These are phyloP conservation scores for Lamellibrachia satsuma DNA, from an alignment of 2,888 invertebrate species.

Conservation along the genomic window DNA sequence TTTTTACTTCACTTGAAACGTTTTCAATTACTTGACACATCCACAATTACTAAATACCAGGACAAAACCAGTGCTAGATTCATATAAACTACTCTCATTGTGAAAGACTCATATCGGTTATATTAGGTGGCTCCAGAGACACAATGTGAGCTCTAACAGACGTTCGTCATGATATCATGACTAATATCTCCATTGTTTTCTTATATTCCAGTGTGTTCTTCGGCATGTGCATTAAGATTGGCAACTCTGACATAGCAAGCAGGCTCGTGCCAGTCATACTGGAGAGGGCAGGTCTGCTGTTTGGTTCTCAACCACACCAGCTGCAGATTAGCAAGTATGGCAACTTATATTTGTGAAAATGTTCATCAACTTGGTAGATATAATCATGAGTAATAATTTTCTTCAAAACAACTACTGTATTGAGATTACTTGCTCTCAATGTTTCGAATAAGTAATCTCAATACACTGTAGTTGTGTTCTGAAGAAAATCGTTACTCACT, in stretches of 20 bases:
- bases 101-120: too few species aligned
- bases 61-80: too few species aligned
- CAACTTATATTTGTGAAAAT: neutral
- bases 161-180: neutral
- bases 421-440: too few species aligned
- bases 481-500: too few species aligned
- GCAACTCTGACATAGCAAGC: constrained; percentile 47
- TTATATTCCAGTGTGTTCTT: constrained; percentile 53
- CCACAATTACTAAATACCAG: too few species aligned
- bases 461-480: too few species aligned
- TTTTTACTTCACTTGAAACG: too few species aligned
- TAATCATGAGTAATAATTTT: neutral
- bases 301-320: constrained; percentile 51
- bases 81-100: too few species aligned
- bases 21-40: too few species aligned
- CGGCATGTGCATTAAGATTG: constrained; percentile 51
- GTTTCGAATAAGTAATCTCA: too few species aligned
- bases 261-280: constrained; percentile 55
- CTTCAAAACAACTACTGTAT: too few species aligned
- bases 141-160: neutral
- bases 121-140: too few species aligned
- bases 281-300: constrained; percentile 55
- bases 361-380: neutral
- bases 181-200: neutral
- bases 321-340: constrained; percentile 52